Base-by-base conservation (phyloP, 2,797 vertebrate species). In the Paratrypauchen microcephalus region DNA sequence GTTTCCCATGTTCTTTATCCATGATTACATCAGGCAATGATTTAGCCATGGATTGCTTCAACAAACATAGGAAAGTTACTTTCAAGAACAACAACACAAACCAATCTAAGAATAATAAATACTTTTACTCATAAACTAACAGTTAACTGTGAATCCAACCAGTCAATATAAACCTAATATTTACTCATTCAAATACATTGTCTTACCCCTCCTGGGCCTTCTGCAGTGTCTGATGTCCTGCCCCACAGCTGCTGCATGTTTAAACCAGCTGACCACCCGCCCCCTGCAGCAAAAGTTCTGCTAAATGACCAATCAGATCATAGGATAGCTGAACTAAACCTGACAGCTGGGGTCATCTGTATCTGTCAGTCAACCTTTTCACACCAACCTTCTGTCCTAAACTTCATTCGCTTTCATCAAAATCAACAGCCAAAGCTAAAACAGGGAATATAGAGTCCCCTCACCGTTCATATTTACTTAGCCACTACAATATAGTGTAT, bases 181-280 rank as follows among this genome's bases (percentile, higher is more conserved):
- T 19, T 28, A 15, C 39, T 68, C 26, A 13, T 23, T 7, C n/a
- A 39, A 9, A 86, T 71, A 63, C 62, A 48, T 76, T 50, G 72
- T 89, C 93, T 94, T 88, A 93, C 92, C 93, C 84, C 79, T 64
- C 85, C 66, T 84, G 69, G 65, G 70, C 77, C 86, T 87, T 84
- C 79, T 84, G 79, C 48, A 30, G 66, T 72, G 75, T 90, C 71
- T 85, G 85, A 77, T 76, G 81, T 82, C 81, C 85, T 83, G 75
- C 82, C 52, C 78, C 86, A 86, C 90, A 91, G 86, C 91, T 84
- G 90, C 78, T 32, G 73, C 91, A 87, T 92, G 90, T 88, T 93
- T 92, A 85, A 92, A 91, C 78, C 80, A 76, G 66, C 66, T 73
- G 73, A 77, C 76, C 71, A 62, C 88, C 87, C 84, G 79, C 91